A percentile compares a stretch with the other conserved stretches of the same genome.
Conservation (phyloP, 2,797 vertebrate genomes). For the Miichthys miiuy region DNA sequence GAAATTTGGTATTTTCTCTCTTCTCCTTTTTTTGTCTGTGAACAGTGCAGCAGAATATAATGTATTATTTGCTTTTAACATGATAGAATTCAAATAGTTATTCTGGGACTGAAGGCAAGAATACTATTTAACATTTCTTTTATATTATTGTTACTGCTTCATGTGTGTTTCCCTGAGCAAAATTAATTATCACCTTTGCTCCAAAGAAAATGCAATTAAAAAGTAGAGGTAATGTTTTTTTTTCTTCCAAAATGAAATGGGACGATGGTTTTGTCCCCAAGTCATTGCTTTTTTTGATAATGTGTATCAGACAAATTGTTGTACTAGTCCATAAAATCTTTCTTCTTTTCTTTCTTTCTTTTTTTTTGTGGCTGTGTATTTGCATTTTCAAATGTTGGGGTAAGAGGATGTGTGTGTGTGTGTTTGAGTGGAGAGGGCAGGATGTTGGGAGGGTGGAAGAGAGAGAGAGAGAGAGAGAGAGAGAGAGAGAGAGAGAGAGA, state of each 20-base stretch:
- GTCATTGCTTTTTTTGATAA: slow-evolving; percentile 72
- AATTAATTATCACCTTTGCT: slow-evolving; percentile 86
- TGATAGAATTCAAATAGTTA: slow-evolving; percentile 59
- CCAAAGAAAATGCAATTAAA: slow-evolving; percentile 85
- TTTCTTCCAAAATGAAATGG: slow-evolving; percentile 75
- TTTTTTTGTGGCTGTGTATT: slow-evolving; percentile 49
- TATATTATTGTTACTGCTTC: slow-evolving; percentile 60
- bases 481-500: slow-evolving; percentile 3
- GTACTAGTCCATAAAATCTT: slow-evolving; percentile 56
- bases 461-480: slow-evolving; percentile 10
- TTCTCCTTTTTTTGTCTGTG: not conserved
- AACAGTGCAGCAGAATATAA: slow-evolving; percentile 16
- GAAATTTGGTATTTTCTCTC: not conserved
- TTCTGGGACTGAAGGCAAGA: slow-evolving; percentile 74
- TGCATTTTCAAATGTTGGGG: slow-evolving; percentile 53
- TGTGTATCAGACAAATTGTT: slow-evolving; percentile 66
- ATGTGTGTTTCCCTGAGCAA: slow-evolving; percentile 77
- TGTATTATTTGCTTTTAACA: slow-evolving; percentile 33
- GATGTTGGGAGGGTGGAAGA: not conserved
- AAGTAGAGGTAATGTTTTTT: slow-evolving; percentile 78
- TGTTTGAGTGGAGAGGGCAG: not conserved
- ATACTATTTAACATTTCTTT: slow-evolving; percentile 69
- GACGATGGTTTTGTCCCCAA: slow-evolving; percentile 62
- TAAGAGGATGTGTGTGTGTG: slow-evolving; percentile 13
- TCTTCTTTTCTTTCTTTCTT: slow-evolving; percentile 16